Evolutionary conservation across 2,797 vertebrate genomes (phyloP).

Genomic region (Morelia viridis): DNA sequence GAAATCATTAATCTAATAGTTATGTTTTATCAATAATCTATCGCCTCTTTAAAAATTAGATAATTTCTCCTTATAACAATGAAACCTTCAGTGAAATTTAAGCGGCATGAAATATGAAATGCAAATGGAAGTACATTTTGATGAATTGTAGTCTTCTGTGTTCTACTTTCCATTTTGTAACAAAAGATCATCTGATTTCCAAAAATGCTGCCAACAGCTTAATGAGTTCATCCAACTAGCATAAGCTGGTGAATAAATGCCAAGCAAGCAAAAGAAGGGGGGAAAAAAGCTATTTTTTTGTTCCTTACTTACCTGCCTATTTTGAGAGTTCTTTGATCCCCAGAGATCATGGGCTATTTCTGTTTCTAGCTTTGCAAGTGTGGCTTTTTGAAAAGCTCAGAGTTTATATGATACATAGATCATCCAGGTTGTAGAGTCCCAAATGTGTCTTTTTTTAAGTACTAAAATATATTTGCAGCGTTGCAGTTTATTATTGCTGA

Average conservation of each 20-base stretch:
- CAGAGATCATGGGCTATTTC: slow-evolving; percentile 62
- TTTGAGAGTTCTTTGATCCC: slow-evolving; percentile 51
- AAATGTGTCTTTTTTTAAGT: slow-evolving; percentile 63
- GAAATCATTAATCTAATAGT: slow-evolving; percentile 29
- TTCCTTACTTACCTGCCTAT: slow-evolving; percentile 44
- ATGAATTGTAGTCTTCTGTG: background rate
- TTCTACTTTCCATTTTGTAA: slow-evolving; percentile 6
- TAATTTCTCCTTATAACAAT: background rate
- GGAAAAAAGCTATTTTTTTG: slow-evolving; percentile 14
- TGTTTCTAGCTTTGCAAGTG: slow-evolving; percentile 67
- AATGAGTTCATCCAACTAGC: slow-evolving; percentile 37
- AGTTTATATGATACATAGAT: slow-evolving; percentile 55
- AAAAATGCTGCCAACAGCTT: slow-evolving; percentile 10
- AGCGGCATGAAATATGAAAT: slow-evolving; percentile 5
- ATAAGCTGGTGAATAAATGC: slow-evolving; percentile 46
- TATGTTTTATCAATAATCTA: background rate
- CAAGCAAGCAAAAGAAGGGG: slow-evolving; percentile 46
- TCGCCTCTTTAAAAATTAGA: background rate
- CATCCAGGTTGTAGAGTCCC: slow-evolving; percentile 56
- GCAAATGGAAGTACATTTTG: background rate
- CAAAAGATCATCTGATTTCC: background rate
- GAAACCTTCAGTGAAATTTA: background rate
- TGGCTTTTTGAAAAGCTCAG: slow-evolving; percentile 59
- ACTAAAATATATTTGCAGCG: slow-evolving; percentile 62
- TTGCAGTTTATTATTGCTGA: slow-evolving; percentile 64